Conservation (phyloP, 2,797 vertebrate species). For the Onychomys arenicola region DNA sequence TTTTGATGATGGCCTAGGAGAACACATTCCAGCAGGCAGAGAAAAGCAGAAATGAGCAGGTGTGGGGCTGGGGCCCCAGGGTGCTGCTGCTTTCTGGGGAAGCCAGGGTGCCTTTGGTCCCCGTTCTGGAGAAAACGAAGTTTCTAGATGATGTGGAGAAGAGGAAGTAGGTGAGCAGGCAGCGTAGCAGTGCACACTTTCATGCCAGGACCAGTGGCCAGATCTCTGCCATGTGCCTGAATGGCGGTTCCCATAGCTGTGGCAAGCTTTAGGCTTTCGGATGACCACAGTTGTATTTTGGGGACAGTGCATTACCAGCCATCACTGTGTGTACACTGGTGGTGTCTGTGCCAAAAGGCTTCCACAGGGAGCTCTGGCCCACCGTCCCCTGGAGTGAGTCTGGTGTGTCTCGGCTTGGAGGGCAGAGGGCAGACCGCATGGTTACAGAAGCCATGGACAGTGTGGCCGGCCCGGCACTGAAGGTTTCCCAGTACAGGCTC, state of each 20-base stretch:
- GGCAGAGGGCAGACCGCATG: not conserved
- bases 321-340: not conserved
- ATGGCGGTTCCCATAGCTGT: not conserved
- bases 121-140: not conserved
- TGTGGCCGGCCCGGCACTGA: not conserved
- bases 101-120: rapidly evolving
- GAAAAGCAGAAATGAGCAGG: not conserved
- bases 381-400: not conserved
- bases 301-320: not conserved
- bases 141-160: not conserved
- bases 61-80: rapidly evolving
- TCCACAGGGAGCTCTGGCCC: not conserved
- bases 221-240: not conserved
- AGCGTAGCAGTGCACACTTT: not conserved
- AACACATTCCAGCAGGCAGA: not conserved
- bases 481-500: not conserved
- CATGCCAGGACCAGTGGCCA: not conserved
- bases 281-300: not conserved
- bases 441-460: not conserved
- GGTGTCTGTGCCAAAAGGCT: not conserved
- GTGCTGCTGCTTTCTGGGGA: not conserved
- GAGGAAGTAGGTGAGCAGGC: not conserved
- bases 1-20: not conserved
- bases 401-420: not conserved
- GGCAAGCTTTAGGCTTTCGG: not conserved